Conservation (phyloP, 2,888 invertebrate species). For the Ectemnius continuus region DNA sequence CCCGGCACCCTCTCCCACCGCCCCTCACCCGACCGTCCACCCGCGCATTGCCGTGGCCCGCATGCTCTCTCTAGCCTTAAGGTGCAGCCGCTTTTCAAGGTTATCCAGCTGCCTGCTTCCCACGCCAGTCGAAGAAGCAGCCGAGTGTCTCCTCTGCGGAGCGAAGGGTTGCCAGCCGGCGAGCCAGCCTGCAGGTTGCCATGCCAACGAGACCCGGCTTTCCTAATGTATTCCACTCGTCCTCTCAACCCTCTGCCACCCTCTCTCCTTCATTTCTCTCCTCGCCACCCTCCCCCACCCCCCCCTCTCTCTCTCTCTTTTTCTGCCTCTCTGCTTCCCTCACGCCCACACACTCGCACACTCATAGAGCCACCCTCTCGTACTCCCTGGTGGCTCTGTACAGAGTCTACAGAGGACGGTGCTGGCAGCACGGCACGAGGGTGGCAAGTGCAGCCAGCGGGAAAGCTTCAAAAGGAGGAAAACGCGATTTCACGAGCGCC, state of each 20-base stretch:
- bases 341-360: neutral
- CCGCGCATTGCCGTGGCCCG: constrained; percentile 5
- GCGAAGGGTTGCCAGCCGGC: constrained; percentile 27
- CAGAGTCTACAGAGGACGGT: constrained; percentile 13
- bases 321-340: neutral
- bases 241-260: constrained; percentile 10
- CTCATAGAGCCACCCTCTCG: neutral
- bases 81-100: constrained; percentile 60
- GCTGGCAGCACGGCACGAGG: constrained; percentile 52
- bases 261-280: constrained; percentile 29
- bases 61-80: constrained; percentile 44
- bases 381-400: constrained; percentile 28
- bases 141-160: constrained; percentile 41
- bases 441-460: constrained; percentile 58
- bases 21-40: constrained; percentile 35
- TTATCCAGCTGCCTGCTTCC: constrained; percentile 54
- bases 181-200: constrained; percentile 61
- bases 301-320: constrained; percentile 6
- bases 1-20: constrained; percentile 15
- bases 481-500: constrained; percentile 71
- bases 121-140: constrained; percentile 39
- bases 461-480: constrained; percentile 66
- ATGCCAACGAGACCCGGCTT: constrained; percentile 63
- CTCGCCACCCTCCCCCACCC: constrained; percentile 22
- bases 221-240: constrained; percentile 38